Evolutionary conservation across 2,888 invertebrate genomes (phyloP).

Genomic region (Cheilosia vernalis): DNA sequence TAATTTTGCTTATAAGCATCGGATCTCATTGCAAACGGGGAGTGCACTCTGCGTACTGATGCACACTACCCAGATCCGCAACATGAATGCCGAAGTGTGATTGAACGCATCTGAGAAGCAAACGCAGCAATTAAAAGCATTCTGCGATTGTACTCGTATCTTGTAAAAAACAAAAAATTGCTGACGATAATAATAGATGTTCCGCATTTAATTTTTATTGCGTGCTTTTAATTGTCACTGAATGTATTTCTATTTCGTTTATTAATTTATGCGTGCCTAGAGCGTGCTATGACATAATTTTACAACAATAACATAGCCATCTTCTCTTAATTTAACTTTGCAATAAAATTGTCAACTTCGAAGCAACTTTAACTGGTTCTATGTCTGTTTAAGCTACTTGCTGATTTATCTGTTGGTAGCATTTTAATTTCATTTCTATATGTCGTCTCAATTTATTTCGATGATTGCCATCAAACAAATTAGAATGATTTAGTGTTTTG

Average conservation of each 20-base stretch:
- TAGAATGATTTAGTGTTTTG: too few species aligned
- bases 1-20: background rate
- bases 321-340: background rate
- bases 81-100: constrained; percentile 15
- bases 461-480: background rate
- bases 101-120: constrained; percentile 37
- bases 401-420: constrained; percentile 15
- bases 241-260: too few species aligned
- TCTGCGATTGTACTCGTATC: background rate
- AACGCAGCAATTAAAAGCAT: constrained; percentile 21
- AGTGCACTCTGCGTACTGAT: constrained; percentile 22
- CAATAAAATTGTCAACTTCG: background rate
- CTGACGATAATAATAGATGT: constrained; percentile 28
- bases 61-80: background rate
- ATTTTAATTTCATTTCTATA: background rate
- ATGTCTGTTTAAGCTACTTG: constrained; percentile 8
- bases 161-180: background rate
- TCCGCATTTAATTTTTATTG: too few species aligned
- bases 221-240: too few species aligned
- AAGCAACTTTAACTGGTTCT: constrained; percentile 5
- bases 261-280: constrained; percentile 5
- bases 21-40: constrained; percentile 25
- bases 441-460: background rate
- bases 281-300: constrained; percentile 45
- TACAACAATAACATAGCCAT: background rate